These are phyloP conservation scores for Halictus quadricinctus DNA, from an alignment of 2,888 invertebrate genomes.

Conservation along the genomic window DNA sequence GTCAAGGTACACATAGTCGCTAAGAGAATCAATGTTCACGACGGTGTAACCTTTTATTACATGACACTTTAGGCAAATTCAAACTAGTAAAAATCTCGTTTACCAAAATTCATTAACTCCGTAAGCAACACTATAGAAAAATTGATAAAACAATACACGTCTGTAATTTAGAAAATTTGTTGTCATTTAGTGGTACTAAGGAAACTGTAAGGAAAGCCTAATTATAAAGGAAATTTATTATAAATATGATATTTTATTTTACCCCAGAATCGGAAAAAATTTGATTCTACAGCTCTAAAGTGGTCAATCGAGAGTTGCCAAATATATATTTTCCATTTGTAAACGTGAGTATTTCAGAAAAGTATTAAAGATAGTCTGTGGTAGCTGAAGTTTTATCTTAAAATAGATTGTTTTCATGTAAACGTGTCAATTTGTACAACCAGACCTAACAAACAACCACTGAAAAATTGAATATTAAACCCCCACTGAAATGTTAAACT, in stretches of 20 bases:
- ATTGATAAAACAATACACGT: not conserved
- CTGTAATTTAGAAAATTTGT: not conserved
- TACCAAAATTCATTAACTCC: not conserved
- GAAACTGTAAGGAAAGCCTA: not conserved
- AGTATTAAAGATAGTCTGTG: not conserved
- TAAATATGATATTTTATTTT: not conserved
- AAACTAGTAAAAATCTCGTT: not conserved
- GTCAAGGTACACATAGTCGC: constrained; percentile 67
- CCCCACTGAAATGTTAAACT: not conserved
- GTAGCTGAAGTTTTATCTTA: not conserved
- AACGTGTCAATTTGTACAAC: not conserved
- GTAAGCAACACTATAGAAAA: not conserved
- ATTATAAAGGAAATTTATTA: constrained; percentile 1
- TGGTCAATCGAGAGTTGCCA: not conserved
- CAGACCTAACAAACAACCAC: not conserved
- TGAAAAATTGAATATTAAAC: too few species aligned
- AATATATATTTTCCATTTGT: not conserved
- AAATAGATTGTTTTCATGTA: not conserved
- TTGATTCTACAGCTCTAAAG: not conserved
- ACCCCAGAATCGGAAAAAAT: constrained; percentile 1
- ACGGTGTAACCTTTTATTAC: not conserved
- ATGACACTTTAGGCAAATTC: not conserved
- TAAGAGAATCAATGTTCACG: not conserved
- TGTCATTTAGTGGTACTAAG: not conserved
- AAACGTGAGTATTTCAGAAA: constrained; percentile 1